Evolutionary conservation across 2,888 invertebrate species (phyloP).

Genomic region (Octonoba sinensis): DNA sequence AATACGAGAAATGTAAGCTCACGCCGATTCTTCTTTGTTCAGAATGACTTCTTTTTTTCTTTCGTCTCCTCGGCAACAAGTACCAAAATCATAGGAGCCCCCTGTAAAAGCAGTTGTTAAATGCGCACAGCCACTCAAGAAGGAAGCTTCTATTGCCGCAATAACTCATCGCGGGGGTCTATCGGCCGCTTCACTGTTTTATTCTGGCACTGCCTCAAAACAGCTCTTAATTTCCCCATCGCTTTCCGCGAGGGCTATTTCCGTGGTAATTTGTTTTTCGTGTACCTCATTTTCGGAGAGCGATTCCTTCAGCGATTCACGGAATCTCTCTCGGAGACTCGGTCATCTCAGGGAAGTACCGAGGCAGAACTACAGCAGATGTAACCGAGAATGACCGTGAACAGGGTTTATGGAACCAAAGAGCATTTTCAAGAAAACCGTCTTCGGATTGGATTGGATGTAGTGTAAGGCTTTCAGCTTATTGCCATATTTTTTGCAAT

Average conservation of each 20-base stretch:
- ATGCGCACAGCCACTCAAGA: not conserved
- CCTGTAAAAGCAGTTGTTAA: not conserved
- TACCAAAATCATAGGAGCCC: too few species aligned
- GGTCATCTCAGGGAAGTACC: constrained; percentile 10
- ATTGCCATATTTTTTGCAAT: too few species aligned
- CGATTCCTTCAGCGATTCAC: constrained; percentile 12
- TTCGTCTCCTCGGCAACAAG: too few species aligned
- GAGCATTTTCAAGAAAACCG: not conserved
- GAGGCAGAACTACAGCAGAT: constrained; percentile 30
- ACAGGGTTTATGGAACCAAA: constrained; percentile 17
- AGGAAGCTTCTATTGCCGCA: constrained; percentile 23
- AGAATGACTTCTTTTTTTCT: too few species aligned
- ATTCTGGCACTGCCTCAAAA: constrained; percentile 24
- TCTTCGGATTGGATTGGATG: too few species aligned
- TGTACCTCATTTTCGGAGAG: constrained; percentile 36
- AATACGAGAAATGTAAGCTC: too few species aligned
- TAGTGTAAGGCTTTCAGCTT: too few species aligned
- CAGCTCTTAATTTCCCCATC: constrained; percentile 29
- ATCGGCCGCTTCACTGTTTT: constrained; percentile 15
- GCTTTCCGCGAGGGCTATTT: constrained; percentile 2
- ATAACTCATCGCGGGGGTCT: constrained; percentile 24
- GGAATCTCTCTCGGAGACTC: too few species aligned
- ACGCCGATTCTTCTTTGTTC: too few species aligned
- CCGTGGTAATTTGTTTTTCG: constrained; percentile 48
- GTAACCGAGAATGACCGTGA: constrained; percentile 32